These are phyloP conservation scores for Armadillidium nasatum DNA, from an alignment of 1,140 invertebrate species.

Conservation along the genomic window DNA sequence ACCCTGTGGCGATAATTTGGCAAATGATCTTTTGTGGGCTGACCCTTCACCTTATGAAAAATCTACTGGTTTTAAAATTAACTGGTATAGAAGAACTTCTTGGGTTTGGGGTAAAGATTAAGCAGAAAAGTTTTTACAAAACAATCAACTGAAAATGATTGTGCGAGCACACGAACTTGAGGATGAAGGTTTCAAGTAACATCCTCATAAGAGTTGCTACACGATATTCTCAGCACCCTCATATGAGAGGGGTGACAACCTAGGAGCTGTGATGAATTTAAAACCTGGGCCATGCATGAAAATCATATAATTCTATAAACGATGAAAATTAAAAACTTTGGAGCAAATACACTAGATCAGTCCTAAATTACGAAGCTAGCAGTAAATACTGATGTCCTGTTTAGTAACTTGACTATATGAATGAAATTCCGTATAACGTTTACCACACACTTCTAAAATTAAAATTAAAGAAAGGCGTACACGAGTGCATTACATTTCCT, in stretches of 20 bases:
- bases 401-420: too few relatives aligned
- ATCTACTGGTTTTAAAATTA: slow-evolving; percentile 3
- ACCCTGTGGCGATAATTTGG: not conserved
- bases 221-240: slow-evolving; percentile 23
- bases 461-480: too few relatives aligned
- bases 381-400: too few relatives aligned
- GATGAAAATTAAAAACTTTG: too few relatives aligned
- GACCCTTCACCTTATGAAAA: not conserved
- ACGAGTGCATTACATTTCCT: too few relatives aligned
- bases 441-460: too few relatives aligned
- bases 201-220: slow-evolving; percentile 1
- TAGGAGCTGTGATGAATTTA: slow-evolving; percentile 18
- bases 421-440: too few relatives aligned
- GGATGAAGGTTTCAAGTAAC: slow-evolving; percentile 9
- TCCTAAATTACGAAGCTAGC: not conserved
- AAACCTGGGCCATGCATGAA: not conserved
- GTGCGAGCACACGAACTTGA: slow-evolving; percentile 22
- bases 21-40: slow-evolving; percentile 21
- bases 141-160: slow-evolving; percentile 15
- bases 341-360: not conserved
- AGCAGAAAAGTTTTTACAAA: slow-evolving; percentile 16
- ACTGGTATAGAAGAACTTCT: slow-evolving; percentile 8
- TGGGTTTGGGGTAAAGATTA: slow-evolving; percentile 8
- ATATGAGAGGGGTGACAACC: slow-evolving; percentile 14
- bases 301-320: slow-evolving; percentile 19